Base-by-base conservation (phyloP, 1,140 invertebrate species). In the Listronotus oregonensis region DNA sequence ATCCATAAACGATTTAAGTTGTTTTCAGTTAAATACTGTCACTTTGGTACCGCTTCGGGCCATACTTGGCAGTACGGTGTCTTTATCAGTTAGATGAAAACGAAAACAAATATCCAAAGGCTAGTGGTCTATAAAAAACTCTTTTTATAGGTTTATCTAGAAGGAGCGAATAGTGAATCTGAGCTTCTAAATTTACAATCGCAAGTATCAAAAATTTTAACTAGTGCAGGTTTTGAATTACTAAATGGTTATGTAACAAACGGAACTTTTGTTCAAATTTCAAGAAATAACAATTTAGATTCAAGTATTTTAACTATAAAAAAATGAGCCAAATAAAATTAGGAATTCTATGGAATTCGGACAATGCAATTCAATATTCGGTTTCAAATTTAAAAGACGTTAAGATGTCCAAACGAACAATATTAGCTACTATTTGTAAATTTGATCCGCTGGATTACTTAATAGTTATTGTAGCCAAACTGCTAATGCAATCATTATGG, bases 401-500 rank as follows among this genome's bases (percentile, higher is more conserved):
- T n/a, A n/a, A n/a, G n/a, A n/a, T n/a, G n/a, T n/a, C n/a, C n/a
- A n/a, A n/a, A n/a, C n/a, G n/a, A n/a, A n/a, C n/a, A n/a, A n/a
- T n/a, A n/a, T n/a, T n/a, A n/a, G n/a, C n/a, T n/a, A n/a, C n/a
- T n/a, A n/a, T n/a, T n/a, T n/a, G n/a, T n/a, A n/a, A n/a, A n/a
- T n/a, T n/a, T n/a, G 59, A 71, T n/a, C 56, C 79, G 7, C 82
- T 77, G 80, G 82, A 7, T 14, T 51, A 6, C 0, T 72, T 72
- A 15, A 39, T 76, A n/a, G 73, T 71, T 4, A 71, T 80, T 9
- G 59, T 54, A 12, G 71, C 73, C 14, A 82, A 82, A 69, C 71
- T 78, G 2, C 57, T 81, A 6, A 44, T 82, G 9, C 80, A 82
- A 71, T 54, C 73, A 56, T 39, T 82, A 9, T 80, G 80, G 79